These are phyloP conservation scores for Molossus alvarezi DNA, from an alignment of 2,797 vertebrate genomes.

Conservation along the genomic window DNA sequence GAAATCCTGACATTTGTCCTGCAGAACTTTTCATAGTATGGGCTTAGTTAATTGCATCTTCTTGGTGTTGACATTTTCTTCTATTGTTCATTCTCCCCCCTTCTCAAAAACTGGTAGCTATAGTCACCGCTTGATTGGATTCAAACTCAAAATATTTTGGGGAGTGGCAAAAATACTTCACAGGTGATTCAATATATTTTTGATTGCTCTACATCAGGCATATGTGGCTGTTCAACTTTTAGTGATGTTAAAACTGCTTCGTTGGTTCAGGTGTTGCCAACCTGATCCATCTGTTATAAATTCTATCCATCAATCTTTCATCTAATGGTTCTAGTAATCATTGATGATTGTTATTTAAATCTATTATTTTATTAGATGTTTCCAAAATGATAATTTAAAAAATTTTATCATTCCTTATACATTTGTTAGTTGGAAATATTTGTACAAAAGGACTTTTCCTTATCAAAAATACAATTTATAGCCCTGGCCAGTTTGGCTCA, in stretches of 20 bases:
- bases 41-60: neutral
- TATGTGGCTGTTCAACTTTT: neutral
- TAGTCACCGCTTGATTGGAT: neutral
- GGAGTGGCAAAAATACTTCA: neutral
- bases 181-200: neutral
- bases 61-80: neutral
- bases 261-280: neutral
- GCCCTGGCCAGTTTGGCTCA: too few relatives aligned
- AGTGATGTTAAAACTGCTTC: neutral
- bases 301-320: neutral
- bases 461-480: constrained; percentile 25
- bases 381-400: neutral
- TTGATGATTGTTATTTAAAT: neutral
- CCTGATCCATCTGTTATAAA: neutral
- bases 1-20: neutral
- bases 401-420: neutral
- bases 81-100: neutral
- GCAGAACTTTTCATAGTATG: neutral
- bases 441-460: constrained; percentile 11
- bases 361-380: neutral
- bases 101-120: neutral
- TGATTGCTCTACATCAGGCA: neutral
- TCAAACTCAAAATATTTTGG: constrained; percentile 24
- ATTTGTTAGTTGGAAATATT: constrained; percentile 20
- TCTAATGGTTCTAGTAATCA: neutral